These are phyloP conservation scores for Hylyphantes graminicola DNA, from an alignment of 1,140 invertebrate species.

Conservation along the genomic window DNA sequence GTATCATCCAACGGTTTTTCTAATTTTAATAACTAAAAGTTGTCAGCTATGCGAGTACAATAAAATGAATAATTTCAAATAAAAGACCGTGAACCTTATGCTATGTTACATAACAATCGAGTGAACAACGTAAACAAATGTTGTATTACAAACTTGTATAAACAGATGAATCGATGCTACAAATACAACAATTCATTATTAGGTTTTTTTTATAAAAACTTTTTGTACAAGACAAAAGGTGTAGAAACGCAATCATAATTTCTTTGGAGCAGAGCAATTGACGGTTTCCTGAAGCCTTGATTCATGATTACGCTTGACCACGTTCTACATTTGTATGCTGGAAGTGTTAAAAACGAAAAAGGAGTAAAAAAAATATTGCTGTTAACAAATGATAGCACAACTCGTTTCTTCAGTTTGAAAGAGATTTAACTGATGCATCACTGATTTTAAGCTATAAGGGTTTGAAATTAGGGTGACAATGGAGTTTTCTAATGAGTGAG, in stretches of 20 bases:
- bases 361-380: background rate
- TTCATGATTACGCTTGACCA: background rate
- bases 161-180: background rate
- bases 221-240: background rate
- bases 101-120: background rate
- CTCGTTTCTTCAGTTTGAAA: background rate
- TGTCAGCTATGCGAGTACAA: too few relatives aligned
- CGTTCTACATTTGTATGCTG: background rate
- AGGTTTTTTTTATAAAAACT: too few relatives aligned
- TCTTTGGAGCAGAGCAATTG: conserved; percentile 1
- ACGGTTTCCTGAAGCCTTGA: background rate
- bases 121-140: background rate
- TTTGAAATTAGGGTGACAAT: too few relatives aligned
- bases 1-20: too few relatives aligned
- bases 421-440: background rate
- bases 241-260: conserved; percentile 25
- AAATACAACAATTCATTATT: background rate
- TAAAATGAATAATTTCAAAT: too few relatives aligned
- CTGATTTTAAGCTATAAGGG: too few relatives aligned
- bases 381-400: background rate
- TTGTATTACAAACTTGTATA: background rate
- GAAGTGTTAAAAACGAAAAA: background rate
- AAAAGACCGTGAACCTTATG: background rate
- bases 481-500: too few relatives aligned
- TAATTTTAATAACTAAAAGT: too few relatives aligned